Evolutionary conservation across 2,888 invertebrate species (phyloP).

Genomic region (Zonitis immaculata): DNA sequence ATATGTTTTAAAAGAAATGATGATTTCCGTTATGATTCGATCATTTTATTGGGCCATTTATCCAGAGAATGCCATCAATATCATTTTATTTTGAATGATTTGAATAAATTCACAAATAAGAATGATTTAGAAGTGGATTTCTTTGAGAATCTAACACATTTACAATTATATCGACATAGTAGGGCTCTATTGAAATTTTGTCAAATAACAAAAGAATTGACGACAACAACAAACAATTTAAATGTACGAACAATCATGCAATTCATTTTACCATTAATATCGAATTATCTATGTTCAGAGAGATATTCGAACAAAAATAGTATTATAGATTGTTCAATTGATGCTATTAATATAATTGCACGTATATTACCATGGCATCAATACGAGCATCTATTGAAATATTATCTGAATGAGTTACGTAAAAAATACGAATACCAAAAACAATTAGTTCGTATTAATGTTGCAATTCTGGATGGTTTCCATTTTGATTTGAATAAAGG

Average conservation of each 20-base stretch:
- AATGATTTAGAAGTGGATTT: constrained; percentile 85
- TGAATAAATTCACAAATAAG: constrained; percentile 63
- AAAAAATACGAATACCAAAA: constrained; percentile 72
- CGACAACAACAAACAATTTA: constrained; percentile 55
- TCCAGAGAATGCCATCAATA: constrained; percentile 65
- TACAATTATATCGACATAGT: constrained; percentile 80
- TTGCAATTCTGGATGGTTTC: constrained; percentile 81
- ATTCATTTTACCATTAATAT: constrained; percentile 79
- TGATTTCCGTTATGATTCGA: constrained; percentile 70
- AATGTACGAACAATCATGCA: constrained; percentile 71
- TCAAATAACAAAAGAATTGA: constrained; percentile 59
- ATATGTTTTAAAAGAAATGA: constrained; percentile 64
- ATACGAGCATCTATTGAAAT: constrained; percentile 76
- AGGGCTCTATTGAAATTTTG: constrained; percentile 76
- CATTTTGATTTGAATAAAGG: constrained; percentile 79
- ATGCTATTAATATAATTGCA: constrained; percentile 72
- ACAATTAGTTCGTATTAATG: constrained; percentile 71
- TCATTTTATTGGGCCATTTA: constrained; percentile 72
- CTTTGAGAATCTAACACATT: constrained; percentile 87
- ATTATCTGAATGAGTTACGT: constrained; percentile 73
- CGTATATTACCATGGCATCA: constrained; percentile 82
- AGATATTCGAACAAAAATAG: constrained; percentile 72
- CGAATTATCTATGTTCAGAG: constrained; percentile 74
- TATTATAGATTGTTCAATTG: constrained; percentile 79
- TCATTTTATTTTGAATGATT: constrained; percentile 68